Evolutionary conservation across 2,888 invertebrate species (phyloP), one percentile per base, ranked within the genome.

Genomic region (Exocentrus adspersus): DNA sequence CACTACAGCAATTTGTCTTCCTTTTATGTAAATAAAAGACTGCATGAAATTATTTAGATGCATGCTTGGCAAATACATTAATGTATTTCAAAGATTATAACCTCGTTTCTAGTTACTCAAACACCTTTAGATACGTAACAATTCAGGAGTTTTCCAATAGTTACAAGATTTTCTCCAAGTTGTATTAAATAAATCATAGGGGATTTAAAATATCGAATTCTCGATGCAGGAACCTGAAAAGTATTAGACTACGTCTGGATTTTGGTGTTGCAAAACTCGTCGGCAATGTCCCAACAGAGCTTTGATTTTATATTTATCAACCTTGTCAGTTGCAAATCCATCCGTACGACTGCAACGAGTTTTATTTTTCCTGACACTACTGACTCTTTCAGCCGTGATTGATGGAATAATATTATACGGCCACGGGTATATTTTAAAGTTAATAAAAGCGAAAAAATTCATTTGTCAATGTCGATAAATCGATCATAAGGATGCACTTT

Each of bases 101-200:
- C n/a, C n/a, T n/a, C n/a, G n/a, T n/a, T n/a, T n/a, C n/a, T 59
- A 50, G 37, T 59, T 50, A 59, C 37, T 21, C 50, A 17, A 17
- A 19, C 28, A 59, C 42, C 20, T 46, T 37, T 19, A 30, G 48
- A 30, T 61, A 48, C 61, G 54, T 48, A 46, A 21, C 61, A 51
- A 46, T 43, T 60, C 60, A 48, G 54, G 60, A 64, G 45, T 56
- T 60, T 60, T 53, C 42, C 42, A 56, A 21, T 64, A 54, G 60
- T 32, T 28, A 24, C 46, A 60, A 58, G 59, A 43, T 48, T 42
- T 43, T 24, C 56, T 50, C 21, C 41, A 24, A 19, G 53, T 63
- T 63, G 59, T 19, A 28, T 48, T 60, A 54, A 64, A 64, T 64
- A 64, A 64, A 64, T 64, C 64, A 64, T 56, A 20, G 30, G 50